Evolutionary conservation across 2,113 vertebrate species (phyloP).

Genomic region (Entelurus aequoreus): DNA sequence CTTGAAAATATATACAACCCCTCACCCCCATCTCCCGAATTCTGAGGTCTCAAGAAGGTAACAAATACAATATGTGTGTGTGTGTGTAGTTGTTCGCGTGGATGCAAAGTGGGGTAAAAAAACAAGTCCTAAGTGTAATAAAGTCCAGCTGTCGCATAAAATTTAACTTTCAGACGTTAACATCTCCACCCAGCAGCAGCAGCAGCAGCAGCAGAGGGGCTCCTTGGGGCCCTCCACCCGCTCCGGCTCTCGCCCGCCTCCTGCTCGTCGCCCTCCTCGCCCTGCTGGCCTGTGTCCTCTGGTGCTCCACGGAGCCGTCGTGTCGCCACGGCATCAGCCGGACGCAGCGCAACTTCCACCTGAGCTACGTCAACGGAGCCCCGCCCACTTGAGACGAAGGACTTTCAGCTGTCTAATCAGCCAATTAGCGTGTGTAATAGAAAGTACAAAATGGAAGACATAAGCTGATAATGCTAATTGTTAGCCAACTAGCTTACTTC

Average conservation of each 20-base stretch:
- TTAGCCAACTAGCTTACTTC: too few relatives aligned
- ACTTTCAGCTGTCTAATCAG: too few relatives aligned
- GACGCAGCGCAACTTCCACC: neutral
- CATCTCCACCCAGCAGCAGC: neutral
- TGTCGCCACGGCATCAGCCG: neutral
- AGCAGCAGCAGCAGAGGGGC: neutral
- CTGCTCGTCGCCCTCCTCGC: neutral
- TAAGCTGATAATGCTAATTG: too few relatives aligned
- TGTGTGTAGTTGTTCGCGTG: too few relatives aligned
- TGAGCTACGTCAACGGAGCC: conserved; percentile 4
- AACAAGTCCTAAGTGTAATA: neutral
- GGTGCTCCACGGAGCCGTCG: neutral
- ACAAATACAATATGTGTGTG: too few relatives aligned
- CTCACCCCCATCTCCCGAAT: too few relatives aligned
- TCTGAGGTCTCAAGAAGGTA: too few relatives aligned
- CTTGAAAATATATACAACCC: too few relatives aligned
- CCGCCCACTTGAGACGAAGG: conserved; percentile 1
- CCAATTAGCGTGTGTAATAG: too few relatives aligned
- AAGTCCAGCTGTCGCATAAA: neutral
- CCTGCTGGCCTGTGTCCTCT: neutral
- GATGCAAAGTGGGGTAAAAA: neutral
- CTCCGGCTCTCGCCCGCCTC: too few relatives aligned
- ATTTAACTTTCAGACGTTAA: neutral
- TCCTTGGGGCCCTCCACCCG: neutral
- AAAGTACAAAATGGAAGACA: too few relatives aligned